phyloP scores from a whole-genome alignment of 2,797 vertebrate species.

The Rhinogobio ventralis region DNA sequence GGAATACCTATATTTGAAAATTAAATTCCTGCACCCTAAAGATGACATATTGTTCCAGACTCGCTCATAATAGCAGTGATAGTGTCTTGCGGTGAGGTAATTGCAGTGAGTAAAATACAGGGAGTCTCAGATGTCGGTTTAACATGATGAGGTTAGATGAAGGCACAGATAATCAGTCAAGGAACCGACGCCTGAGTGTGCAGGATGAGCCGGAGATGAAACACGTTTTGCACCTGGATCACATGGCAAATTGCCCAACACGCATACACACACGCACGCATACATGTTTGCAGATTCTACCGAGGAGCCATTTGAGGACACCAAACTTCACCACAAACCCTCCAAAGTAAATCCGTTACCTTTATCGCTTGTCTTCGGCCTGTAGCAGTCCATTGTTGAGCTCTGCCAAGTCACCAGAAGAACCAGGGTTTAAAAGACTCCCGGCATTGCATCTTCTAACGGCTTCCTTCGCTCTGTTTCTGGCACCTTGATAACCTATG shows the following conservation, averaged over 20 bases:
- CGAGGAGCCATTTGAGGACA: conserved; percentile 30
- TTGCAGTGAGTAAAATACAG: conserved; percentile 12
- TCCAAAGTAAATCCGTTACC: conserved; percentile 31
- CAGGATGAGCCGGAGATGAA: conserved; percentile 29
- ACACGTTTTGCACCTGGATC: conserved; percentile 20
- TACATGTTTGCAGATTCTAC: conserved; percentile 29
- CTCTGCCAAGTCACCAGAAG: not conserved
- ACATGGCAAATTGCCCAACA: conserved; percentile 35
- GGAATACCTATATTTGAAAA: conserved; percentile 7
- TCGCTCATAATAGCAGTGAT: conserved; percentile 30
- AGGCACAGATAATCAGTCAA: conserved; percentile 39
- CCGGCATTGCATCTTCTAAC: not conserved
- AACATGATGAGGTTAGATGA: conserved; percentile 38
- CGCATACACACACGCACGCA: not conserved
- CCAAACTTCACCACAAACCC: conserved; percentile 1
- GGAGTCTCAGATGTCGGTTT: conserved; percentile 48
- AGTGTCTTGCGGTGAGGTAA: conserved; percentile 17
- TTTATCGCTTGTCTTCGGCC: conserved; percentile 23
- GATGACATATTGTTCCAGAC: conserved; percentile 21
- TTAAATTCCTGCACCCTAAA: conserved; percentile 22
- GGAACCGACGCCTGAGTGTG: conserved; percentile 16
- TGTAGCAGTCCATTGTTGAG: conserved; percentile 8
- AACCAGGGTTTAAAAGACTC: conserved; percentile 12
- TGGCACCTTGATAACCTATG: conserved; percentile 51
- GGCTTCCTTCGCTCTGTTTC: conserved; percentile 51